These are phyloP conservation scores for Spinibarbus caldwelli DNA, from an alignment of 2,797 vertebrate genomes.

Conservation along the genomic window DNA sequence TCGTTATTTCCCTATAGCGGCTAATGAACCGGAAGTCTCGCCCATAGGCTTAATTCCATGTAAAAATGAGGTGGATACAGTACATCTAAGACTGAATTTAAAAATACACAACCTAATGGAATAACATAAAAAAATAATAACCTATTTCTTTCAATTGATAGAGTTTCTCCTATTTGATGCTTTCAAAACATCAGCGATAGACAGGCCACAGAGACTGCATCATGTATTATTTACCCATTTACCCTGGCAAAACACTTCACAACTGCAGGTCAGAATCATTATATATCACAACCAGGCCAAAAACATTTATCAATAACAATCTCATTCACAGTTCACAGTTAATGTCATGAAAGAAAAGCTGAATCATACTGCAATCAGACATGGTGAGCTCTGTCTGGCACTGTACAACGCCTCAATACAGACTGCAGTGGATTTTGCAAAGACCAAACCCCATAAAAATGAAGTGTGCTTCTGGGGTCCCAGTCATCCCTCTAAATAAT, in stretches of 20 bases:
- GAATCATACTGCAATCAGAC: neutral
- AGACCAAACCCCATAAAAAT: slow-evolving; percentile 22
- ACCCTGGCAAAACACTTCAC: neutral
- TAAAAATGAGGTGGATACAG: too few species aligned
- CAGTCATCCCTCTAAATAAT: slow-evolving; percentile 33
- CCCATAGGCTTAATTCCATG: too few species aligned
- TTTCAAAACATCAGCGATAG: neutral
- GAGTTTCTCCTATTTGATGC: neutral
- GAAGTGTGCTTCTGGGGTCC: neutral
- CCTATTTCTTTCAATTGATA: neutral
- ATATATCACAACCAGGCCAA: slow-evolving; percentile 3
- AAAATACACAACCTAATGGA: neutral
- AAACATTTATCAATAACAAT: slow-evolving; percentile 31
- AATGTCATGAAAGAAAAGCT: neutral
- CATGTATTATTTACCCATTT: slow-evolving; percentile 12
- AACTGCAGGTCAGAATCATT: neutral
- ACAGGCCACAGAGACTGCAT: neutral
- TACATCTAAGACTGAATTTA: neutral
- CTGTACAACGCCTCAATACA: neutral
- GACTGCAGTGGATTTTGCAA: neutral
- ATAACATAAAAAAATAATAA: neutral
- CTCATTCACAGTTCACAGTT: neutral
- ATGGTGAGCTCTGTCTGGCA: neutral
- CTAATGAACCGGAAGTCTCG: too few species aligned
- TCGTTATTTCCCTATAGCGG: too few species aligned